A percentile compares a stretch with the other conserved stretches of the same genome.
Evolutionary conservation across 2,888 invertebrate genomes (phyloP).

Genomic region (Celastrina argiolus): DNA sequence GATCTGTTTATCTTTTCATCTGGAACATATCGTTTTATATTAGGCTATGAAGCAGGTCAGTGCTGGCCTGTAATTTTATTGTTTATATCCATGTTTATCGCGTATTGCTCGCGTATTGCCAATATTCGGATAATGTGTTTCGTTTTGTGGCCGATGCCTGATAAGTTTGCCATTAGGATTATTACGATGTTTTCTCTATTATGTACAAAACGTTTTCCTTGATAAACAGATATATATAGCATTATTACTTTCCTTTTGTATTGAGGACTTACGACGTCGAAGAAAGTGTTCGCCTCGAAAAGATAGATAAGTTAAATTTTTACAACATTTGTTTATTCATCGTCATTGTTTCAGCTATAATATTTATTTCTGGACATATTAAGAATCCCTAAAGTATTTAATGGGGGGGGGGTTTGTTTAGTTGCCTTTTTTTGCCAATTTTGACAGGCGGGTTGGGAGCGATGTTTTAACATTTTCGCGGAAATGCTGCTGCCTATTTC

Average conservation of each 20-base stretch:
- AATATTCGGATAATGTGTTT: slow-evolving; percentile 13
- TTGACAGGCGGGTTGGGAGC: too few species aligned
- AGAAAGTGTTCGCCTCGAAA: too few species aligned
- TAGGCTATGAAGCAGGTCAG: slow-evolving; percentile 30
- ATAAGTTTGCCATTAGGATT: slow-evolving; percentile 8
- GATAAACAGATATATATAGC: not conserved
- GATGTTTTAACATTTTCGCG: too few species aligned
- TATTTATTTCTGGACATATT: too few species aligned
- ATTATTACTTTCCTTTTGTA: not conserved
- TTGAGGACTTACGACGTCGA: not conserved
- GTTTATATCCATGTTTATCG: slow-evolving; percentile 30
- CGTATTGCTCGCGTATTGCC: slow-evolving; percentile 12
- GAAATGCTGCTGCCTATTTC: too few species aligned
- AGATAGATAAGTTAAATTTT: too few species aligned
- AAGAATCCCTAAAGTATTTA: too few species aligned
- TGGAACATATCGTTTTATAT: slow-evolving; percentile 51
- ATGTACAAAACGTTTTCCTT: not conserved
- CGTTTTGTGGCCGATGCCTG: not conserved
- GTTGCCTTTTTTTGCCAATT: too few species aligned
- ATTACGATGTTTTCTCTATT: not conserved
- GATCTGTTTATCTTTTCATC: slow-evolving; percentile 64
- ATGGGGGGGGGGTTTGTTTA: too few species aligned
- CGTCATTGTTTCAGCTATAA: too few species aligned
- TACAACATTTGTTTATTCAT: too few species aligned
- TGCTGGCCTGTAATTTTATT: slow-evolving; percentile 36